Percentiles rank a stretch among this genome's conserved stretches.
phyloP scores from a whole-genome alignment of 2,113 vertebrate genomes.

The Cochlearius cochlearius region DNA sequence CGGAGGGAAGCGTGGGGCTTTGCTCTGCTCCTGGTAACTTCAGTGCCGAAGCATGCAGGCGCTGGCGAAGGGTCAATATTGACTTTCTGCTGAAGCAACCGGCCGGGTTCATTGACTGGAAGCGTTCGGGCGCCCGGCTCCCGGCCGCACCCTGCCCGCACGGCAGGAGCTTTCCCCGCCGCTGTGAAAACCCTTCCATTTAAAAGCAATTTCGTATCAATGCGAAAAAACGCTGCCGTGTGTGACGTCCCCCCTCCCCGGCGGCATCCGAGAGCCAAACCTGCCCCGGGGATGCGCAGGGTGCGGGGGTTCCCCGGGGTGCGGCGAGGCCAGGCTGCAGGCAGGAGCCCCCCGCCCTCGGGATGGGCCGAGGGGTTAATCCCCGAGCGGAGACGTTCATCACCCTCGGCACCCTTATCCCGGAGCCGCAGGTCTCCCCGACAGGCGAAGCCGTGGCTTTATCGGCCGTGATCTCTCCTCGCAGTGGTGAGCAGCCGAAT shows the following conservation, averaged over 20 bases:
- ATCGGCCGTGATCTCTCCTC: background rate
- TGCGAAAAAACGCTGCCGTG: background rate
- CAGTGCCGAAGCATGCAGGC: background rate
- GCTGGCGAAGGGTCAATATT: background rate
- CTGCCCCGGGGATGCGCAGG: background rate
- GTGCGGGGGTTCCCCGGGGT: background rate
- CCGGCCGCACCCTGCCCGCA: background rate
- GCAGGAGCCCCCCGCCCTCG: background rate
- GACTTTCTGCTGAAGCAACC: background rate
- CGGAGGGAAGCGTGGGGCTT: background rate
- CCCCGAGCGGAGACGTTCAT: background rate
- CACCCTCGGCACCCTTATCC: background rate
- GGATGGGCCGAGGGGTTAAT: background rate
- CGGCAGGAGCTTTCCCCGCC: background rate
- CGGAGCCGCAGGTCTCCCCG: background rate
- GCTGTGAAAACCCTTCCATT: background rate
- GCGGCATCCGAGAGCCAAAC: background rate
- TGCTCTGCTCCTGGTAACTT: background rate
- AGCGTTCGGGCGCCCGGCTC: background rate
- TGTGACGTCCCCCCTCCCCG: background rate
- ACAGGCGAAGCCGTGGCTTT: background rate
- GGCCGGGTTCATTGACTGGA: background rate
- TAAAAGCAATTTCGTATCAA: background rate
- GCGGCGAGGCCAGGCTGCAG: background rate
- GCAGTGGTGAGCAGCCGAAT: background rate